Evolutionary conservation across 2,797 vertebrate species (phyloP).

Genomic region (Takifugu ocellatus): DNA sequence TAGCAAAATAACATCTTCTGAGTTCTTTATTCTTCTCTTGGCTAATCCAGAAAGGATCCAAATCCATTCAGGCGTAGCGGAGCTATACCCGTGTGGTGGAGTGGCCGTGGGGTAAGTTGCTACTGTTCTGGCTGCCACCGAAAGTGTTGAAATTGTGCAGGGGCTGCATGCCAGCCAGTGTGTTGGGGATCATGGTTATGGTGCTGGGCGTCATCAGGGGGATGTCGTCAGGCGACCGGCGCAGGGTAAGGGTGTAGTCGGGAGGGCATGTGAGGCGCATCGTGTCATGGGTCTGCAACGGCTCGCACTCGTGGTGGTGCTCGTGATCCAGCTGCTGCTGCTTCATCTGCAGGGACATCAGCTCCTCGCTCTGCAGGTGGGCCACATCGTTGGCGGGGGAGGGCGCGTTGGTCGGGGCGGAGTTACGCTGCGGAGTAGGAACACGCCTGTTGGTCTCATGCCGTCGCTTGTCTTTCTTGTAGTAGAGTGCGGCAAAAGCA

Average conservation of each 20-base stretch:
- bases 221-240: slow-evolving; percentile 90
- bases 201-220: slow-evolving; percentile 93
- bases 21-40: slow-evolving; percentile 46
- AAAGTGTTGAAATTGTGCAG: slow-evolving; percentile 96
- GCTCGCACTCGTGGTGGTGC: slow-evolving; percentile 87
- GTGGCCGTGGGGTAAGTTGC: slow-evolving; percentile 91
- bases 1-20: slow-evolving; percentile 79
- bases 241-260: slow-evolving; percentile 91
- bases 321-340: slow-evolving; percentile 82
- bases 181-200: slow-evolving; percentile 96
- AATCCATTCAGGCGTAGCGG: background rate
- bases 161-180: slow-evolving; percentile 88
- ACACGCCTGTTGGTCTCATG: slow-evolving; percentile 86
- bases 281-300: slow-evolving; percentile 83
- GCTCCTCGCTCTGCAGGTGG: slow-evolving; percentile 88
- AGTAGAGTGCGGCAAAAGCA: slow-evolving; percentile 92
- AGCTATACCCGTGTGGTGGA: slow-evolving; percentile 97
- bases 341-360: slow-evolving; percentile 94
- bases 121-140: slow-evolving; percentile 91
- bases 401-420: slow-evolving; percentile 12
- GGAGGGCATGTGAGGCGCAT: slow-evolving; percentile 88
- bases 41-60: slow-evolving; percentile 10
- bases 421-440: slow-evolving; percentile 84
- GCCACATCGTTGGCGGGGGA: slow-evolving; percentile 82
- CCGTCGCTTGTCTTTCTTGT: slow-evolving; percentile 94